These are phyloP conservation scores for Autographa pulchrina DNA, from an alignment of 2,888 invertebrate species.

Conservation along the genomic window DNA sequence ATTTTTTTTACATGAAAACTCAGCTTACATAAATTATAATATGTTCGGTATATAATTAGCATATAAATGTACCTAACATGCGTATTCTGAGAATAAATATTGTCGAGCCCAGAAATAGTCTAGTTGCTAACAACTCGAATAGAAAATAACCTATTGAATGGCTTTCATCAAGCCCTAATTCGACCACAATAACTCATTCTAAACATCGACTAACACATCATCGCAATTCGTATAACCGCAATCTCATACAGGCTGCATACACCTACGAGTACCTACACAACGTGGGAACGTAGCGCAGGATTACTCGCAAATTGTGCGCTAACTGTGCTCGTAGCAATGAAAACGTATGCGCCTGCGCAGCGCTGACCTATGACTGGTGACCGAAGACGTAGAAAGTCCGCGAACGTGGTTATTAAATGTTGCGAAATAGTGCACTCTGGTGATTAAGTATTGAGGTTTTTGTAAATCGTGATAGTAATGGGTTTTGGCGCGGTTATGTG, in stretches of 20 bases:
- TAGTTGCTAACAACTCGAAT: too few species aligned
- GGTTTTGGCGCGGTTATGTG: neutral
- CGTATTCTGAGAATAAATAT: too few species aligned
- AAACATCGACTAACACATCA: slow-evolving; percentile 14
- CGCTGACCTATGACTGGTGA: slow-evolving; percentile 59
- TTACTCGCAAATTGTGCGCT: slow-evolving; percentile 73
- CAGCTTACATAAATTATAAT: too few species aligned
- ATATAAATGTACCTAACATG: too few species aligned
- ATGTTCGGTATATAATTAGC: too few species aligned
- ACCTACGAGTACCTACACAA: too few species aligned
- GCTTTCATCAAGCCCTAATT: neutral
- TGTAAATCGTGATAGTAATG: neutral
- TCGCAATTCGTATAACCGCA: slow-evolving; percentile 35
- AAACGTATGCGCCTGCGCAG: slow-evolving; percentile 55
- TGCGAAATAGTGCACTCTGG: slow-evolving; percentile 41
- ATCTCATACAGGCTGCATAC: slow-evolving; percentile 40
- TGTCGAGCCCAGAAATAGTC: too few species aligned
- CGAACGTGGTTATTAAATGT: slow-evolving; percentile 50
- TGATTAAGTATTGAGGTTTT: slow-evolving; percentile 10
- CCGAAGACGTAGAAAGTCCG: slow-evolving; percentile 56
- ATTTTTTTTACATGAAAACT: too few species aligned
- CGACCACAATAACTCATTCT: neutral
- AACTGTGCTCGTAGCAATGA: slow-evolving; percentile 58
- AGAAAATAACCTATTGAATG: neutral
- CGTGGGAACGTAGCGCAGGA: slow-evolving; percentile 62